These are phyloP conservation scores for Hormiphora californensis DNA, from an alignment of 37 sponge, comb jelly and placozoan genomes.

Conservation along the genomic window DNA sequence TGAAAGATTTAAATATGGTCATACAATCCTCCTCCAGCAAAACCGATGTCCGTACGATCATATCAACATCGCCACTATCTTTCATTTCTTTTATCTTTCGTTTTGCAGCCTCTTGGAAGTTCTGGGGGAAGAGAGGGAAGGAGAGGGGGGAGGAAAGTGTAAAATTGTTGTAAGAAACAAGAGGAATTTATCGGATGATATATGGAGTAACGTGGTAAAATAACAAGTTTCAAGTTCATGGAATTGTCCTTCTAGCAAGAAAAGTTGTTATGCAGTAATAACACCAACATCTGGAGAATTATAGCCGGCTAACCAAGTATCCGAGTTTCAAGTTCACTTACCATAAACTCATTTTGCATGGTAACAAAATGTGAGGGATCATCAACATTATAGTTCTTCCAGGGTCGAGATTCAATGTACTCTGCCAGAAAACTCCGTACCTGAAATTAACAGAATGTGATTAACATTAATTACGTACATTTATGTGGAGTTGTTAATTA, in stretches of 20 bases:
- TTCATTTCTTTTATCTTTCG: background rate
- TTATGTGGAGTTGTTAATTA: no score
- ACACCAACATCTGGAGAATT: no score
- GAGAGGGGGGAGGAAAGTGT: background rate
- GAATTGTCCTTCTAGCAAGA: no score
- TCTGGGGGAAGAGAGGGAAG: background rate
- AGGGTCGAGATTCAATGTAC: conserved; percentile 84
- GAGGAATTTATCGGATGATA: no score
- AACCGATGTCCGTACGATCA: background rate
- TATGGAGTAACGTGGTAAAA: no score
- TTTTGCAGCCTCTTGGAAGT: background rate
- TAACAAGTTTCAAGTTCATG: no score
- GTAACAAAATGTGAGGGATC: background rate
- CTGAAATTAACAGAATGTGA: no score
- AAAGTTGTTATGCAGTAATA: no score
- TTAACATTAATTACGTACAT: no score
- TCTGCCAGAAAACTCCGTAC: conserved; percentile 82
- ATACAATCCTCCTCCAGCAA: conserved; percentile 18
- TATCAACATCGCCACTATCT: conserved; percentile 22
- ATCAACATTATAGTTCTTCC: conserved; percentile 57
- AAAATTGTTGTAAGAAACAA: no score
- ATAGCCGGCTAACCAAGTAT: no score
- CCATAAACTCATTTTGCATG: conserved; percentile 13
- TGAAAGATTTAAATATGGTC: background rate
- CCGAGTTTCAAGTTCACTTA: no score